Base-by-base conservation (phyloP, 2,797 vertebrate species). In the Hemitrygon akajei region DNA sequence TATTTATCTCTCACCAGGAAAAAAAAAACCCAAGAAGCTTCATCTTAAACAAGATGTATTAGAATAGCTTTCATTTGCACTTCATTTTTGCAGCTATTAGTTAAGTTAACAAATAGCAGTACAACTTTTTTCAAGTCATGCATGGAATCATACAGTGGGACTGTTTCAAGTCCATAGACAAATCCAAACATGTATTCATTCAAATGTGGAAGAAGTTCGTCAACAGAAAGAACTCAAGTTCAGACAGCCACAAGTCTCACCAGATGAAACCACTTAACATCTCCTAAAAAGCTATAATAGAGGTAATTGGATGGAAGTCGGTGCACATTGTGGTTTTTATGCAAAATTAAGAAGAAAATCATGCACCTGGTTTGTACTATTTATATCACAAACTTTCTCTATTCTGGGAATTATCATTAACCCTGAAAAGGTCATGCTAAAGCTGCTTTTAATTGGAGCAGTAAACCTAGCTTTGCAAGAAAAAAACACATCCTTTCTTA, bases 181-280 rank as follows among this genome's bases (percentile, higher is more conserved):
- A 14, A 12, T 69, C 66, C 47, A 4, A 47, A 47, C 47, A 47
- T 3, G 47, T 47, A 4, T 47, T 47, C 3, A 47, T 3, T 47
- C 47, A 69, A 69, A 69, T 69, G 12, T 16, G n/a, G 84, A 34
- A 34, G 63, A 87, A 14, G 14, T 20, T 16, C n/a, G 27, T n/a
- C 6, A n/a, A n/a, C 58, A 87, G 30, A 20, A 60, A 30, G 16
- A 4, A 10, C 27, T 20, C 75, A 77, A 77, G 10, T 77, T 77
- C 9, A 77, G 75, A 34, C 16, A 63, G 27, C 12, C 30, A 20
- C n/a, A 60, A 87, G 84, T 63, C 7, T 63, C 84, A 87, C 84
- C 84, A 87, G 60, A 87, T 87, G 84, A n/a, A 87, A 87, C 58
- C 84, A 87, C 58, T 87, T 58, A 87, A 63, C 58, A 18, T 20